Evolutionary conservation across 2,888 invertebrate species (phyloP), one percentile per base, ranked within the genome.

Genomic region (Hyalella azteca): DNA sequence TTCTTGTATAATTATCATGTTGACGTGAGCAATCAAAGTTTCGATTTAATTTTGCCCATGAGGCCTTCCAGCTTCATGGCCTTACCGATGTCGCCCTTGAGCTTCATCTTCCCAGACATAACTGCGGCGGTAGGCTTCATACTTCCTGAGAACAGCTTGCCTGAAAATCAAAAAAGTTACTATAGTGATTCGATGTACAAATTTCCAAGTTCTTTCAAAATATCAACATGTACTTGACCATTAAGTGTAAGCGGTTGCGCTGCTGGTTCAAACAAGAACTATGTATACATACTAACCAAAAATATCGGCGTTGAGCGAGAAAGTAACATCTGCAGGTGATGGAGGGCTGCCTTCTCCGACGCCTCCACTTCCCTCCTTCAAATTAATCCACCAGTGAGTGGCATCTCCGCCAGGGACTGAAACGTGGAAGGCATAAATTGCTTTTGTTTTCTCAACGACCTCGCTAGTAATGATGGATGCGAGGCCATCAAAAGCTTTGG

Each of bases 31-130:
- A 22, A 32, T 79, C 26, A 85, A 22, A 85, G 78, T 54, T 83
- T 85, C 0, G 83, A 81, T 76, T 83, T 82, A 32, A 85, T 66
- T 39, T 92, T 91, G 73, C 90, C 90, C 94, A 97, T 94, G 84
- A 97, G 90, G 87, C 94, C 94, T 87, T 98, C 97, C 81, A 98
- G 89, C 87, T 97, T 97, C 92, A 98, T 93, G 0, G 98, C 98
- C 87, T 96, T 94, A 86, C 93, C 94, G 86, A 98, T 90, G 87
- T 97, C 95, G 0, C 98, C 98, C 85, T 91, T 91, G 85, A 98
- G 95, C 89, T 97, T 97, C 86, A 98, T 89, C 89, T 97, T 97
- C 78, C 98, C 98, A 87, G 93, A 93, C 96, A 98, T 97, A 88
- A 96, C 97, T 0, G 98, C 98, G 1, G 93, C 92, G 0, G 97